Evolutionary conservation across 2,113 vertebrate genomes (phyloP), one percentile per base, ranked within the genome.

Genomic region (Oreochromis niloticus): DNA sequence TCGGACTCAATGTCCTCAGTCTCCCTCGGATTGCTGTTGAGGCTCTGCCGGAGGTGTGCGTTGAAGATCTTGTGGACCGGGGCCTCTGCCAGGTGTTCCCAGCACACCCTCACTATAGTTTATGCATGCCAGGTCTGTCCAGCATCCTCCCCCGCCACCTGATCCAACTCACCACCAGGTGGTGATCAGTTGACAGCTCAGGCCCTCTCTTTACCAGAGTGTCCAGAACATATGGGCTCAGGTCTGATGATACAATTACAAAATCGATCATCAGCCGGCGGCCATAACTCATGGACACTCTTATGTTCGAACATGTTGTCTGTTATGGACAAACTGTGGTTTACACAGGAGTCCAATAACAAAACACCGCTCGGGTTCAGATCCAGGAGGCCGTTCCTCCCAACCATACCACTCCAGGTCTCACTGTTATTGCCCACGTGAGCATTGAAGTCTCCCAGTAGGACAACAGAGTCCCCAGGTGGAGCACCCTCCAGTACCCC

Each of bases 281-380:
- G n/a, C 52, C 5, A 1, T 27, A 27, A 27, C 27, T 54, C 22
- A 54, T 22, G 0, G 52, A 54, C 19, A 10, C 52, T 54, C 52
- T 54, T 54, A 22, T 22, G 19, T 54, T 54, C 52, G 1, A 54
- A 22, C 52, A 54, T 1, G 3, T 5, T 11, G 52, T 6, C 22
- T 9, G 0, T 54, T 54, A 11, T 1, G 9, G 3, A 9, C 19
- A 54, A 54, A 54, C 19, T 54, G 50, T 54, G 50, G 9, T 54
- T 54, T n/a, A 2, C 50, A 54, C 52, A 22, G 52, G n/a, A 54
- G 19, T 52, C 19, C 50, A 54, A 54, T 9, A 54, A 54, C 50
- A 54, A 54, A 54, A 54, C 52, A 11, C 52, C 0, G 9, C 19
- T 54, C 19, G 9, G 19, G 19, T 22, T 54, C 19, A 54, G 52